Percentiles rank a stretch among this genome's conserved stretches.
Conservation (phyloP, 2,113 vertebrate species). For the Gymnarchus niloticus region DNA sequence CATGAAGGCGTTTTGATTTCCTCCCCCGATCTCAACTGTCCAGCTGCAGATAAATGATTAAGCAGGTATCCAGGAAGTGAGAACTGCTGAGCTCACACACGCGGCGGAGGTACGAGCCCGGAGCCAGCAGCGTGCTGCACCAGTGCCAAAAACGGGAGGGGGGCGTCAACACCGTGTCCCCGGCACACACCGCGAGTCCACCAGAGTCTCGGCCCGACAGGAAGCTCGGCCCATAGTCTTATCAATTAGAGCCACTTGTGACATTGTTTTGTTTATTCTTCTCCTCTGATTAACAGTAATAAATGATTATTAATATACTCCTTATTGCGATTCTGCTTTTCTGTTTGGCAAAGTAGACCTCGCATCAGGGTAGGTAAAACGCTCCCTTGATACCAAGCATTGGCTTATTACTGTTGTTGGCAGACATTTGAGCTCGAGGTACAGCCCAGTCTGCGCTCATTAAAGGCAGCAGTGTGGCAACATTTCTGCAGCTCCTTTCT, state of each 20-base stretch:
- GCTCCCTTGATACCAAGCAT: background rate
- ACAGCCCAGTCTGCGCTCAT: background rate
- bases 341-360: too few species aligned
- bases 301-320: too few species aligned
- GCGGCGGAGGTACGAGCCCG: background rate
- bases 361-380: too few species aligned
- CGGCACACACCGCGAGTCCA: too few species aligned
- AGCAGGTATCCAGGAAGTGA: background rate
- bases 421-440: conserved; percentile 55
- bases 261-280: too few species aligned
- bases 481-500: conserved; percentile 50
- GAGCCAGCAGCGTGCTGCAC: background rate
- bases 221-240: too few species aligned
- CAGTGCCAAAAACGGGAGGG: background rate
- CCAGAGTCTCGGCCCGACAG: too few species aligned
- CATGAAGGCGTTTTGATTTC: background rate
- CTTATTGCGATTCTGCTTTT: too few species aligned
- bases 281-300: too few species aligned
- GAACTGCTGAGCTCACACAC: background rate
- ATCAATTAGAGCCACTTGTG: too few species aligned
- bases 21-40: background rate
- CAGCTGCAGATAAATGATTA: background rate
- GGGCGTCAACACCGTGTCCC: too few species aligned
- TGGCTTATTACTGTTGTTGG: conserved; percentile 43
- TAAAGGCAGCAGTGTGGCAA: conserved; percentile 43